These are phyloP conservation scores for Caenorhabditis inopinata DNA, from an alignment of 1,140 invertebrate genomes.

Conservation along the genomic window DNA sequence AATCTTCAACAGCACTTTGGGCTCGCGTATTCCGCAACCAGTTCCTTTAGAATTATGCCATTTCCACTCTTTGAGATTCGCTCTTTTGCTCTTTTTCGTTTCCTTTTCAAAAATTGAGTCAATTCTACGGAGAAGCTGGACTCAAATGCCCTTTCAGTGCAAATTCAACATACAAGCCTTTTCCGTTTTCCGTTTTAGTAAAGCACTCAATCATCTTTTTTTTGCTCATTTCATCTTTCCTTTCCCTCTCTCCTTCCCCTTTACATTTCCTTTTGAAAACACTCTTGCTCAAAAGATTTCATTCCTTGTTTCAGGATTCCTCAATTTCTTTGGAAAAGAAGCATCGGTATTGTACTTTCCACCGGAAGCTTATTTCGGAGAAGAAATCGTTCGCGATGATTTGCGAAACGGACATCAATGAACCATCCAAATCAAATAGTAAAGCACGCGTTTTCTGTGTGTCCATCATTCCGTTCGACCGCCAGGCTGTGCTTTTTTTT, in stretches of 20 bases:
- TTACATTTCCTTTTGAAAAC: background rate
- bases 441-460: background rate
- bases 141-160: conserved; percentile 6
- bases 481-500: conserved; percentile 2
- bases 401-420: background rate
- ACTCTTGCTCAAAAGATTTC: conserved; percentile 5
- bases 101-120: background rate
- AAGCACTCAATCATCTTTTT: conserved; percentile 22
- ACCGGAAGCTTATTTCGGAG: too few relatives aligned
- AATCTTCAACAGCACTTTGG: too few relatives aligned
- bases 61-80: too few relatives aligned
- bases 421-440: background rate
- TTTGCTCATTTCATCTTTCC: too few relatives aligned
- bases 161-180: background rate
- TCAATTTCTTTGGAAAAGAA: background rate
- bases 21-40: too few relatives aligned
- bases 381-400: background rate
- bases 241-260: background rate
- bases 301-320: background rate
- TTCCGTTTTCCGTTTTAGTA: conserved; percentile 7
- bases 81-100: background rate
- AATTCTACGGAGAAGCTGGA: background rate
- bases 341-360: too few relatives aligned
- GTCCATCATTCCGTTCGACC: background rate
- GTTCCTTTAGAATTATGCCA: too few relatives aligned